Evolutionary conservation across 2,888 invertebrate genomes (phyloP), one percentile per base, ranked within the genome.

Genomic region (Papilio demoleus): DNA sequence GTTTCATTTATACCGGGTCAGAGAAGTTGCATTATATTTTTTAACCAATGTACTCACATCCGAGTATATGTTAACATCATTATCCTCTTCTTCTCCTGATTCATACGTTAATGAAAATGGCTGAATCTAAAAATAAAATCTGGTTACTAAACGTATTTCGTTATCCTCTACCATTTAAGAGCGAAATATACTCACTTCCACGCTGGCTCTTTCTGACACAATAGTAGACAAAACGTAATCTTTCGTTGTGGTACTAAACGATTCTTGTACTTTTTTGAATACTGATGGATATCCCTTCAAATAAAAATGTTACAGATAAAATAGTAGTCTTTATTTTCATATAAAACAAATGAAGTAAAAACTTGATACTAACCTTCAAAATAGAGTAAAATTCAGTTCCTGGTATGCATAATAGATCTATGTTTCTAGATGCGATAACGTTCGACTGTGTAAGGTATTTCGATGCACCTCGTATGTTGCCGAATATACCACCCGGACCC

Each of bases 271-370:
- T 84, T 91, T 93, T 71, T 79, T 83, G 62, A 90, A 76, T 50
- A 93, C 90, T 0, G 88, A 81, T 14, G 93, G 93, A 74, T 92
- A 93, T 73, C 91, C 91, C 93, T 93, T n/a, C n/a, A n/a, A n/a
- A n/a, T n/a, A 78, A 67, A 86, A 86, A 42, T 17, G 6, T 17
- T 42, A 42, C 4, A 42, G 5, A 8, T 17, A 17, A n/a, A 42
- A 12, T 17, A 1, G 17, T 42, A 42, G 42, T 42, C 11, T 38
- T 8, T 12, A 8, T 14, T 45, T 38, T 9, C 4, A 53, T 19
- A 6, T 12, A 27, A 42, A 34, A 56, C 56, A 36, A 22, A 24
- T 17, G 24, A 24, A 27, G 12, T 60, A 36, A 19, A 47, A 59
- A 24, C 2, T 22, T 45, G 24, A 38, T 40, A 65, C n/a, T 78